Evolutionary conservation across 2,797 vertebrate genomes (phyloP).

Genomic region (Aulostomus chinensis): DNA sequence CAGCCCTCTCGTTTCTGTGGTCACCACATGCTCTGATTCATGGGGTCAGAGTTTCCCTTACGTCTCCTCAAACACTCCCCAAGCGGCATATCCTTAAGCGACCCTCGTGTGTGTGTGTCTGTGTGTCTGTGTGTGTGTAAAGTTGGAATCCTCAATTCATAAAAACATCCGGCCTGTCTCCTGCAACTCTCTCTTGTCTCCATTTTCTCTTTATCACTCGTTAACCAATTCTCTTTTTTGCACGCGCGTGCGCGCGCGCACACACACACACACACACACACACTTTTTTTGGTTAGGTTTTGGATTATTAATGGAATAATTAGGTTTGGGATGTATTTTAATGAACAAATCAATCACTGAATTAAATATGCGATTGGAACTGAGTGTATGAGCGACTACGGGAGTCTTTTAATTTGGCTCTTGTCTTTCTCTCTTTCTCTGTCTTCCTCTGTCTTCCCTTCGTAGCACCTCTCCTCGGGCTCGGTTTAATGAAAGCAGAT

Average conservation of each 20-base stretch:
- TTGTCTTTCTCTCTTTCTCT: conserved; percentile 1
- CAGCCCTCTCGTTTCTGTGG: conserved; percentile 1
- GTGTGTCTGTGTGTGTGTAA: neutral
- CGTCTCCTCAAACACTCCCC: conserved; percentile 3
- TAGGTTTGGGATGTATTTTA: conserved; percentile 74
- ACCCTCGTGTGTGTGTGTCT: neutral
- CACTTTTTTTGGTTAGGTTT: conserved; percentile 50
- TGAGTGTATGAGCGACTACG: conserved; percentile 38
- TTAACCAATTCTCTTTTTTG: conserved; percentile 20
- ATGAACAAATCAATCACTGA: conserved; percentile 76
- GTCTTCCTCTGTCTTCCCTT: conserved; percentile 17
- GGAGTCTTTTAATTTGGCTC: conserved; percentile 61
- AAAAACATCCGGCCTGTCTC: conserved; percentile 1
- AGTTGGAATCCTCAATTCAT: neutral
- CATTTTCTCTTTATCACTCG: conserved; percentile 30
- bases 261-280: conserved; percentile 2
- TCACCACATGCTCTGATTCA: neutral
- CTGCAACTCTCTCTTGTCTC: conserved; percentile 23
- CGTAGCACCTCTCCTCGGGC: conserved; percentile 27
- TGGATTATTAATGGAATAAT: conserved; percentile 79
- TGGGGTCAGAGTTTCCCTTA: conserved; percentile 14
- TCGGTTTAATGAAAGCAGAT: conserved; percentile 45
- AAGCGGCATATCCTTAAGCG: conserved; percentile 8
- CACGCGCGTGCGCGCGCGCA: no score
- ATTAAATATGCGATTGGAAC: conserved; percentile 65